Base-by-base conservation (phyloP, 2,113 vertebrate genomes). In the Alectura lathami region DNA sequence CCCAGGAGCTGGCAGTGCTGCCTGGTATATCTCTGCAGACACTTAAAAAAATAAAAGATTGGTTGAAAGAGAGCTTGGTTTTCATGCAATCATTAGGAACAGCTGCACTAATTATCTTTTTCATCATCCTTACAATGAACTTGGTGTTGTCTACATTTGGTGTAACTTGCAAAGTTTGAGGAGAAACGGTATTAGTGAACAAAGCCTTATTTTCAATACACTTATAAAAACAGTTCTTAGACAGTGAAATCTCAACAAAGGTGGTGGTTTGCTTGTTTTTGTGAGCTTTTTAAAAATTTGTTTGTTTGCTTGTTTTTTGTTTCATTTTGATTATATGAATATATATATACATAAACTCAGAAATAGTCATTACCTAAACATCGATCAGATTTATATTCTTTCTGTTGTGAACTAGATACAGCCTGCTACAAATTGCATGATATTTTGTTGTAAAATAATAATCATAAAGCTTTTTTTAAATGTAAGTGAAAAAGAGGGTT, bases 131-230 rank as follows among this genome's bases (percentile, higher is more conserved):
- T n/a, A n/a, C 8, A 34, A 29, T 21, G 8, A 43, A 30, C 42
- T 83, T 64, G 6, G 8, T 60, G 6, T 21, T 60, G 11, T 47
- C 30, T 36, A 14, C 0, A 0, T 56, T 67, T 53, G 2, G 1
- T 10, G 14, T n/a, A 73, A 72, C 29, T 64, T 50, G 7, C 11
- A 50, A 67, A 67, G 5, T 67, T 84, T 32, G 9, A 60, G 29
- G 4, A 20, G 2, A 83, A 83, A 48, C 6, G 4, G 3, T 24
- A 17, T 4, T 24, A 3, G 6, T 59, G 26, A 91, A n/a, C 3
- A 38, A 11, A 68, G 5, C 24, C 17, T 86, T 76, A 36, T 69
- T 74, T 91, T 70, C 51, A 70, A 17, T 53, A 11, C 60, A 11
- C 6, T 13, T 60, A 59, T 47, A 59, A 88, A 59, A 83, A 60